phyloP scores from a whole-genome alignment of 2,797 vertebrate species.

The Bradypodion pumilum region DNA sequence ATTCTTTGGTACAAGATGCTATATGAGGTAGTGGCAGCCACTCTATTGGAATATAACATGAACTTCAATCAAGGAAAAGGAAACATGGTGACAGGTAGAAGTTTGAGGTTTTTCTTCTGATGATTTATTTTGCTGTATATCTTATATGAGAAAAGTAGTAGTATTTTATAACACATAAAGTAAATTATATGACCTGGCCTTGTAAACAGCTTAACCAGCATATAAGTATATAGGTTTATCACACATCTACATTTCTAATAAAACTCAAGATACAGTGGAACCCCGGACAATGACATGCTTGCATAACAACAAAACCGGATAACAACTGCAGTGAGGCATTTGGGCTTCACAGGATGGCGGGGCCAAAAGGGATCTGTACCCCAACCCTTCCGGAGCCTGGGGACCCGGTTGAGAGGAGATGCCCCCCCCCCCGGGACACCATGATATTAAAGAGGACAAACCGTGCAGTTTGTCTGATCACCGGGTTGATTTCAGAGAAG shows the following conservation, averaged over 20 bases:
- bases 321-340: too few species aligned
- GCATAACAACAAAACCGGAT: too few species aligned
- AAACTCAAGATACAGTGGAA: background rate
- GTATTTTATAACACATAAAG: conserved; percentile 35
- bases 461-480: too few species aligned
- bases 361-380: too few species aligned
- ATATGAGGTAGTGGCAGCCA: background rate
- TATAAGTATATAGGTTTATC: background rate
- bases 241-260: background rate
- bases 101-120: conserved; percentile 19
- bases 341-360: too few species aligned
- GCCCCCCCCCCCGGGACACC: too few species aligned
- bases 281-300: too few species aligned
- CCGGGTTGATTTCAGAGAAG: too few species aligned
- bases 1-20: background rate
- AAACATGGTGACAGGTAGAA: background rate
- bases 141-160: background rate
- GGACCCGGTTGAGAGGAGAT: too few species aligned
- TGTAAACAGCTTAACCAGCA: background rate
- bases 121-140: conserved; percentile 6
- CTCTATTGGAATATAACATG: background rate
- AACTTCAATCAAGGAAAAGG: conserved; percentile 1
- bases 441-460: too few species aligned
- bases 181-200: background rate
- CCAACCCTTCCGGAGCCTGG: too few species aligned